phyloP scores from a whole-genome alignment of 2,113 vertebrate genomes.

The Calidris pygmaea region DNA sequence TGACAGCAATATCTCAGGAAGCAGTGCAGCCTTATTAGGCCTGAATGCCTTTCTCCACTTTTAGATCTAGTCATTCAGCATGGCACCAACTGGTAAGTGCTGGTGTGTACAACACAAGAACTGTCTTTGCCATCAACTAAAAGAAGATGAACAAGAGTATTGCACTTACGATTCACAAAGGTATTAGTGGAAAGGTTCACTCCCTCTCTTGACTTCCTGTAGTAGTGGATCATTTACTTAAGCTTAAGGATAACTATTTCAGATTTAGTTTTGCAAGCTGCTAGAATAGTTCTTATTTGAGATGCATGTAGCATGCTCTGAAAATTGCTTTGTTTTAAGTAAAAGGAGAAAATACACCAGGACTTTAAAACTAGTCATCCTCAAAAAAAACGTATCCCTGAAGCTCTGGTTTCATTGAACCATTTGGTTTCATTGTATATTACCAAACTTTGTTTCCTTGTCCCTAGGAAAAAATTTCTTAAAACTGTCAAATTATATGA shows the following conservation, averaged over 20 bases:
- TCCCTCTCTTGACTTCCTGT: not conserved
- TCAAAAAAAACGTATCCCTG: not conserved
- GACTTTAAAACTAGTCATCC: not conserved
- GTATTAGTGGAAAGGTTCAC: not conserved
- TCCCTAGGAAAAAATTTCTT: not conserved
- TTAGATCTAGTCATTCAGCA: not conserved
- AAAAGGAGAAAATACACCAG: not conserved
- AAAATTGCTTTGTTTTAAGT: constrained; percentile 4
- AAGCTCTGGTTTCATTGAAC: not conserved
- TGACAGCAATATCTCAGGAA: not conserved
- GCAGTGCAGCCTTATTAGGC: not conserved
- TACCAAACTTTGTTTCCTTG: not conserved
- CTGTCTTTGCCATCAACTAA: not conserved
- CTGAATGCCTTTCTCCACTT: not conserved
- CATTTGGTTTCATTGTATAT: not conserved
- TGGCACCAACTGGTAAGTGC: not conserved
- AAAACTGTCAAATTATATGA: not conserved
- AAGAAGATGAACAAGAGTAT: not conserved
- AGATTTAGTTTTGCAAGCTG: not conserved
- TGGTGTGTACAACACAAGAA: not conserved
- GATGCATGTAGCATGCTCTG: not conserved
- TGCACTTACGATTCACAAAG: not conserved
- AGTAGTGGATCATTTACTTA: not conserved
- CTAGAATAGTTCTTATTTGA: not conserved
- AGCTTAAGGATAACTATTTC: not conserved